These are phyloP conservation scores for Planiliza haematocheilus DNA, from an alignment of 2,113 vertebrate species.

Conservation along the genomic window DNA sequence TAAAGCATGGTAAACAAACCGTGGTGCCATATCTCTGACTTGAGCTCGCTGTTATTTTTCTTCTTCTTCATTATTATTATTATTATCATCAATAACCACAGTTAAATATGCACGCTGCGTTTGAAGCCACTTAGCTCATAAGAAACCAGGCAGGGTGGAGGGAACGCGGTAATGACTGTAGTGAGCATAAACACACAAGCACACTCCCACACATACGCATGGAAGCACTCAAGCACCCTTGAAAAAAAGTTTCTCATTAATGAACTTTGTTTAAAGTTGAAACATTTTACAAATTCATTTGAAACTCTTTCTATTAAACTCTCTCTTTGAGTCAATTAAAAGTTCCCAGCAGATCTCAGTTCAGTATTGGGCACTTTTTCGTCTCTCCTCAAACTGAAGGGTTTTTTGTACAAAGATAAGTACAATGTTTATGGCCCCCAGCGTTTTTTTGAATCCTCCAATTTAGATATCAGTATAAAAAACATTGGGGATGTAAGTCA, in stretches of 20 bases:
- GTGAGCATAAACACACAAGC: background rate
- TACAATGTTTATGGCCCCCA: constrained; percentile 15
- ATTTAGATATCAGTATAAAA: constrained; percentile 38
- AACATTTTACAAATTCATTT: constrained; percentile 18
- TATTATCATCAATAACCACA: background rate
- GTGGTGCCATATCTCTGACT: background rate
- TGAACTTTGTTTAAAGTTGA: background rate
- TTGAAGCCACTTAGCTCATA: background rate
- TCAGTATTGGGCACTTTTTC: background rate
- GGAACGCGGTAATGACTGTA: background rate
- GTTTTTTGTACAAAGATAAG: constrained; percentile 33
- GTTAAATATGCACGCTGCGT: background rate
- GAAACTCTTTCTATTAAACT: background rate
- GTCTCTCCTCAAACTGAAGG: constrained; percentile 17
- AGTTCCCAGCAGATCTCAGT: constrained; percentile 23
- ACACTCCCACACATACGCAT: background rate
- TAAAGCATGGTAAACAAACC: constrained; percentile 22
- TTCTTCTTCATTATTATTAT: constrained; percentile 1
- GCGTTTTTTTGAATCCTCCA: constrained; percentile 36
- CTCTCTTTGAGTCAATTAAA: constrained; percentile 26
- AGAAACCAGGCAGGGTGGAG: background rate
- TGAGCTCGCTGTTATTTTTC: background rate
- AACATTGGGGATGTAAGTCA: constrained; percentile 38
- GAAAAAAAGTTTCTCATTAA: background rate
- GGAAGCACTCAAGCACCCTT: background rate